These are phyloP conservation scores for Ooceraea biroi DNA, from an alignment of 1,140 invertebrate species.

Conservation along the genomic window DNA sequence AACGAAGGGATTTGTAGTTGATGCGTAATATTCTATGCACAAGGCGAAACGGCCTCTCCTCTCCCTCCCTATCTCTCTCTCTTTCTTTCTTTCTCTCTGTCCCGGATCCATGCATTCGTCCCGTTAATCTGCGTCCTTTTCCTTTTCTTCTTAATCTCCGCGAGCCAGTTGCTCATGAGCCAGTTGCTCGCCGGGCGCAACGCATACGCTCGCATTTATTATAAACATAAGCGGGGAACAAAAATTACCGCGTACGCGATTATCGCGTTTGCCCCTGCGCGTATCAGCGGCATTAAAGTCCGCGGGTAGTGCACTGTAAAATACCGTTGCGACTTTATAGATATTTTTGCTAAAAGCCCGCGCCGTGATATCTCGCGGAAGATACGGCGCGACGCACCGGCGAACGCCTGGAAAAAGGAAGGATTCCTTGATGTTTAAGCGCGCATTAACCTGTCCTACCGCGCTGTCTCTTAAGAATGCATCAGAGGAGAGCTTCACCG, in stretches of 20 bases:
- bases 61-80: background rate
- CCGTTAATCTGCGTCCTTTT: constrained; percentile 64
- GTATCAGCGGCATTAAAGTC: constrained; percentile 2
- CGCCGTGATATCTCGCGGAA: background rate
- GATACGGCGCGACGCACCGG: constrained; percentile 20
- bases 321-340: constrained; percentile 18
- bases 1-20: constrained; percentile 49
- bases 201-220: constrained; percentile 30
- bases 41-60: background rate
- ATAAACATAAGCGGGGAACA: background rate
- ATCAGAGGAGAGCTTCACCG: constrained; percentile 36
- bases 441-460: constrained; percentile 61
- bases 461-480: constrained; percentile 61
- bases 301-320: background rate
- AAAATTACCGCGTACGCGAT: constrained; percentile 36
- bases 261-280: constrained; percentile 31
- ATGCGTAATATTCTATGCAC: constrained; percentile 49
- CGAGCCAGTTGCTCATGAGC: background rate
- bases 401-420: constrained; percentile 18
- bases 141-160: constrained; percentile 17
- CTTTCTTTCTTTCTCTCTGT: too few relatives aligned
- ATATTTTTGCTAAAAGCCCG: constrained; percentile 17
- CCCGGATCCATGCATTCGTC: constrained; percentile 19
- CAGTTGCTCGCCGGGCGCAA: constrained; percentile 31
- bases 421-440: constrained; percentile 66